Evolutionary conservation across 2,797 vertebrate species (phyloP).

Genomic region (Acrossocheilus wenchowensis): DNA sequence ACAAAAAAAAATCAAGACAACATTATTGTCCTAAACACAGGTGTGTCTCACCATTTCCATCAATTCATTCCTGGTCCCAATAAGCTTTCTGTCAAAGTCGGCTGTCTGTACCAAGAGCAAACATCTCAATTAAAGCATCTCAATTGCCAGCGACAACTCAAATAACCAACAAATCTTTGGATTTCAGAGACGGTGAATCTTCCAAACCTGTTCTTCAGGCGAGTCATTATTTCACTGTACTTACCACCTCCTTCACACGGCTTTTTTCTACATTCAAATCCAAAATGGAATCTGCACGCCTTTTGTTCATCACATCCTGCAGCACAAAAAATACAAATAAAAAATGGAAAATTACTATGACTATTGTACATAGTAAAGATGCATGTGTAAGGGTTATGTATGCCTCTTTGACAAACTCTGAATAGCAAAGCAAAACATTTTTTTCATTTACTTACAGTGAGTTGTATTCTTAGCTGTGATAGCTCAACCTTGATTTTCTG

Average conservation of each 20-base stretch:
- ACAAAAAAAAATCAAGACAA: not conserved
- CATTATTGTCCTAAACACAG: not conserved
- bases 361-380: not conserved
- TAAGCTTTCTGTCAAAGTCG: slow-evolving; percentile 86
- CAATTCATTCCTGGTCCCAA: slow-evolving; percentile 87
- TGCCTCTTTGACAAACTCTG: not conserved
- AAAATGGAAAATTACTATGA: not conserved
- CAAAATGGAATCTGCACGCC: slow-evolving; percentile 85
- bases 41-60: slow-evolving; percentile 89
- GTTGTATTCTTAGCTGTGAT: slow-evolving; percentile 85
- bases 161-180: not conserved
- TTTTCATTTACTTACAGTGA: slow-evolving; percentile 81
- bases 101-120: slow-evolving; percentile 80
- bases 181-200: not conserved
- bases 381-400: not conserved
- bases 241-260: slow-evolving; percentile 90
- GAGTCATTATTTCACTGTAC: slow-evolving; percentile 58
- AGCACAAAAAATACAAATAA: slow-evolving; percentile 33
- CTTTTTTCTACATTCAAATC: slow-evolving; percentile 93
- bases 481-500: slow-evolving; percentile 94
- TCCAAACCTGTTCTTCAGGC: not conserved
- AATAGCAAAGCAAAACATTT: not conserved
- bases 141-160: not conserved
- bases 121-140: not conserved
- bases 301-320: slow-evolving; percentile 92